Evolutionary conservation across 2,797 vertebrate species (phyloP).

Genomic region (Lithobates sylvaticus): DNA sequence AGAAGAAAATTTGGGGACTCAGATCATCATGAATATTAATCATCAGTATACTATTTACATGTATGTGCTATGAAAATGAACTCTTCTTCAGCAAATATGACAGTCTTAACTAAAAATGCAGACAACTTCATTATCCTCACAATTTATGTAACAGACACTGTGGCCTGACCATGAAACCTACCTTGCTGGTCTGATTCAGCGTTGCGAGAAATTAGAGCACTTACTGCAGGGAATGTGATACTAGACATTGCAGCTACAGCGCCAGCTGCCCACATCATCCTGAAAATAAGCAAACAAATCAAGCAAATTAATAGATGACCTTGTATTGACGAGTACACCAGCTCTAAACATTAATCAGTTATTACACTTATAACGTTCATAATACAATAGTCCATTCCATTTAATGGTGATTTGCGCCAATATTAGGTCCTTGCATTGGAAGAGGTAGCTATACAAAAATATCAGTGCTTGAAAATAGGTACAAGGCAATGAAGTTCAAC

Average conservation of each 20-base stretch:
- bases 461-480: no score
- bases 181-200: constrained; percentile 81
- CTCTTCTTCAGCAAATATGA: no score
- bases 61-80: no score
- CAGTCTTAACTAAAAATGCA: not conserved
- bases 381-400: not conserved
- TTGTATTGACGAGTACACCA: not conserved
- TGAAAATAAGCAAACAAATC: constrained; percentile 56
- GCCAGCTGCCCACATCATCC: constrained; percentile 85
- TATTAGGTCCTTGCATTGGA: not conserved
- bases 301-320: not conserved
- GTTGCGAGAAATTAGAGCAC: constrained; percentile 78
- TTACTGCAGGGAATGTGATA: constrained; percentile 80
- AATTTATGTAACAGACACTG: not conserved
- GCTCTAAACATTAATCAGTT: not conserved
- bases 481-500: no score
- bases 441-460: not conserved
- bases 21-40: not conserved
- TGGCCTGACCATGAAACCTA: constrained; percentile 55
- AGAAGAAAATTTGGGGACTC: no score
- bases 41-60: no score
- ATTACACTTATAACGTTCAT: not conserved
- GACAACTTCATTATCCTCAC: not conserved
- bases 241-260: constrained; percentile 81
- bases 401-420: not conserved